Base-by-base conservation (phyloP, 1,140 invertebrate species). In the Psilanteris sp. region DNA sequence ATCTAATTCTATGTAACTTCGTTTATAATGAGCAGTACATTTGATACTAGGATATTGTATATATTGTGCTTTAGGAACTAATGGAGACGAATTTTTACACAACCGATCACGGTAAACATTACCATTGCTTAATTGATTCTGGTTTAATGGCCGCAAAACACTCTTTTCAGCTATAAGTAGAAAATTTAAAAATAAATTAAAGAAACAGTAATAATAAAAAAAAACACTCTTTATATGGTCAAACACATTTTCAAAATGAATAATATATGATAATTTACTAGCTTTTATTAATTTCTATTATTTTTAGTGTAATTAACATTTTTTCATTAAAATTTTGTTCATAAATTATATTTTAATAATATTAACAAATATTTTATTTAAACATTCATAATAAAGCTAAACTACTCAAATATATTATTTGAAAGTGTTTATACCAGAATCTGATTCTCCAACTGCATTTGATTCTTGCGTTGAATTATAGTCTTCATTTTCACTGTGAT, bases 1-100 rank as follows among this genome's bases (percentile, higher is more conserved):
- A 48, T 92, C 91, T 2, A 90, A 82, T 77, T 91, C 91, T 71
- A 92, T 91, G 52, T 90, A 92, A 43, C 86, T 87, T 52, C 91
- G 80, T 64, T 90, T 89, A 44, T 90, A 90, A 72, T 89, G 88
- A 5, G 89, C 87, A 1, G 90, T 90, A 67, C 90, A 91, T 57
- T 89, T 89, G 71, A 89, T 88, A 7, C 62, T 79, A 72, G 87
- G 87, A 79, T 88, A 86, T 4, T 87, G 86, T 48, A 88, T 67
- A 55, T 82, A 50, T 8, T 43, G 80, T 26, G 79, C 81, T 73
- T 83, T 83, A 50, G 85, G 85, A 76, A 87, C 84, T 41, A 88
- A 71, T 6, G 86, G 85, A 2, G 87, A 88, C 6, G 81, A 81
- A 77, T 80, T 71, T 71, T 86, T 88, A 27, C 57, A 80, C 14